Evolutionary conservation across 2,888 invertebrate genomes (phyloP), one percentile per base, ranked within the genome.

Genomic region (Adela reaumurella): DNA sequence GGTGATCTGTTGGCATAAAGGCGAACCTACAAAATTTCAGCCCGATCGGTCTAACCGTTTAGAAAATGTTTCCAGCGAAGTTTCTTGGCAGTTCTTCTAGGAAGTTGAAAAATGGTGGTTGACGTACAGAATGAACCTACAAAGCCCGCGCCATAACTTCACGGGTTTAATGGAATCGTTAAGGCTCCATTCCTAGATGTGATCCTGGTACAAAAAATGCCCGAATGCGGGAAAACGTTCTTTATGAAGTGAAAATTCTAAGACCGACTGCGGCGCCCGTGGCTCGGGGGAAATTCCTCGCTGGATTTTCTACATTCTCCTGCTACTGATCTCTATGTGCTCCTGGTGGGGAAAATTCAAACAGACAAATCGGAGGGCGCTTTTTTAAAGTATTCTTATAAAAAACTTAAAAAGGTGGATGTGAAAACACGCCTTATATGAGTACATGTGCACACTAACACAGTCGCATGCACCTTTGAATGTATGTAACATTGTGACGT

Each of bases 151-250:
- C n/a, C n/a, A n/a, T n/a, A n/a, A n/a, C n/a, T n/a, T n/a, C n/a
- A n/a, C n/a, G n/a, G n/a, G n/a, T n/a, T n/a, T n/a, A n/a, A n/a
- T n/a, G 24, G 8, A 24, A 24, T 28, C 11, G 17, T 20, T 16
- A 19, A 16, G 19, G n/a, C 17, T 48, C 28, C 46, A n/a, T 5
- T 29, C n/a, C 18, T 44, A 59, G 53, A 62, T 78, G 67, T 44
- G 49, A 20, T 52, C 77, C 77, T 73, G 59, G 74, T 79, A 55
- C 52, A 59, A 66, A 74, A 73, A 77, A 78, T 78, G 67, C 68
- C 67, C 72, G 62, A 73, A 70, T 79, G 78, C 74, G 78, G 74
- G 78, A 80, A 79, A 74, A 73, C 67, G 69, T 70, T 62, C 74
- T 67, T 64, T 70, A 71, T 67, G 67, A 65, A 64, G 62, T 59